Percentiles rank a stretch among this genome's conserved stretches.
Conservation (phyloP, 2,888 invertebrate genomes). For the Tenthredo mesomela region DNA sequence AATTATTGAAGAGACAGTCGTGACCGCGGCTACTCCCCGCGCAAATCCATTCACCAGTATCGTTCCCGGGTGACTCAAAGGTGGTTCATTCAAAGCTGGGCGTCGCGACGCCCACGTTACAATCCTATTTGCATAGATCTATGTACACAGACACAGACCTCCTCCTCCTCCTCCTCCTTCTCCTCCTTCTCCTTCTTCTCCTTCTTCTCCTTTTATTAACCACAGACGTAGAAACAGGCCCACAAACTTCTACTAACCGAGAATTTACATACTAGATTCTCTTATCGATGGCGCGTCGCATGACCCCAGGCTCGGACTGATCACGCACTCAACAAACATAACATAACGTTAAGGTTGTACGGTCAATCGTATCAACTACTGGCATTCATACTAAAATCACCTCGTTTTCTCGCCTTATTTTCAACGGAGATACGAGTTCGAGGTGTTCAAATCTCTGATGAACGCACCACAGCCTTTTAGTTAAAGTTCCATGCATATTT, state of each 20-base stretch:
- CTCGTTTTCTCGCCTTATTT: too few species aligned
- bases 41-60: constrained; percentile 67
- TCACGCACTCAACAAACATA: not conserved
- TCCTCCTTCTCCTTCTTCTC: not conserved
- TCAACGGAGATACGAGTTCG: too few species aligned
- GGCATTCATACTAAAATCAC: too few species aligned
- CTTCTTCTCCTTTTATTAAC: not conserved
- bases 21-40: constrained; percentile 42
- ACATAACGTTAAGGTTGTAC: not conserved
- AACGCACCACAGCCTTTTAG: too few species aligned
- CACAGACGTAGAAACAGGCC: constrained; percentile 46
- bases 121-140: constrained; percentile 67
- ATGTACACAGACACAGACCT: constrained; percentile 58
- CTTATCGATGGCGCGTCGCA: constrained; percentile 59
- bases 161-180: not conserved
- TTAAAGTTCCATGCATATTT: not conserved
- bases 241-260: constrained; percentile 44
- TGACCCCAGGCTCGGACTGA: constrained; percentile 29
- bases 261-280: constrained; percentile 67
- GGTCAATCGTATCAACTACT: not conserved
- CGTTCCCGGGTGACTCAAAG: constrained; percentile 64
- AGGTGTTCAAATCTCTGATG: too few species aligned
- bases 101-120: constrained; percentile 64
- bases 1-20: constrained; percentile 13
- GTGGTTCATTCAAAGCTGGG: constrained; percentile 68